Base-by-base conservation (phyloP, 2,113 vertebrate genomes). In the Martes martes region DNA sequence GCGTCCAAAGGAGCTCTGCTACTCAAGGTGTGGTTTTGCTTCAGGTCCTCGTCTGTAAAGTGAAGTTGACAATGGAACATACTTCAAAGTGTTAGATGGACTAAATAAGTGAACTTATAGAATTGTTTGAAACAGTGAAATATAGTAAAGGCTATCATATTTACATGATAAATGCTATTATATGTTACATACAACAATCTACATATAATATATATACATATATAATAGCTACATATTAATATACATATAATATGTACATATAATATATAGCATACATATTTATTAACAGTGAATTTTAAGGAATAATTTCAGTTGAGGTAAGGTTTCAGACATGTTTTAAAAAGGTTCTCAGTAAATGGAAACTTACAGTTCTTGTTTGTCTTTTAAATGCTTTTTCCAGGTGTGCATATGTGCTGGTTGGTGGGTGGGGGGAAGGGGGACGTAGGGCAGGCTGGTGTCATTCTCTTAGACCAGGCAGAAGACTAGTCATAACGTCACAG, bases 321-420 rank as follows among this genome's bases (percentile, higher is more conserved):
- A 96, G 73, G 67, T 26, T 81, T 74, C n/a, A 82, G 15, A 28
- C 55, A 79, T 3, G 1, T 42, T 21, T 65, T 33, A 4, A 33
- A 45, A 63, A 45, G 74, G 18, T 76, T 95, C 86, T 50, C 2
- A 89, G 71, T 71, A 78, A 93, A 95, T 81, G 21, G 42, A 93
- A 94, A 90, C 26, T 65, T 36, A 91, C 7, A n/a, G 4, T 69
- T 33, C 71, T 78, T 81, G 45, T 28, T 90, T 87, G 9, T 57
- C n/a, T 82, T 82, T 74, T 85, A 78, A 95, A 86, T 73, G 19
- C 1, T 69, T 36, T 33, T 83, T n/a, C 45, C 55, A 13, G 23
- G 36, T 63, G 57, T 76, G n/a, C 14, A 8, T 76, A 10, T 73
- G 6, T 65, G 67, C 39, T 33, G 28, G 1, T 50, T 24, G 24